Conservation (phyloP, 1,140 invertebrate species). For the Psix sp. region DNA sequence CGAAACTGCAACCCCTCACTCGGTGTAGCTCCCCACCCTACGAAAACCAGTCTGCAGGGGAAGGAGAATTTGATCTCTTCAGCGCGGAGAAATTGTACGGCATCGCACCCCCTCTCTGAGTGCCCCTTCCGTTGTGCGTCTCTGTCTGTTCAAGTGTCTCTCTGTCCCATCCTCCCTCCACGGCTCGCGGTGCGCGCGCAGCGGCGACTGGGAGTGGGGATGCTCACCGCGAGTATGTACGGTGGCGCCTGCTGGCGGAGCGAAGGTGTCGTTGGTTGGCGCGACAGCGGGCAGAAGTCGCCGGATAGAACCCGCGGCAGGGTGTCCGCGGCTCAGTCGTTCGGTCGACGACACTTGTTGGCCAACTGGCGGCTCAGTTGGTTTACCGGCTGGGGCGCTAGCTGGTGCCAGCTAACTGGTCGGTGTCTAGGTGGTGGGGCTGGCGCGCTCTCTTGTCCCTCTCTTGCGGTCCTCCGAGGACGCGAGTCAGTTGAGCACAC, state of each 20-base stretch:
- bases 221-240: slow-evolving; percentile 52
- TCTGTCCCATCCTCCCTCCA: slow-evolving; percentile 14
- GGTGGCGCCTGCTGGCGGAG: slow-evolving; percentile 62
- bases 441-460: slow-evolving; percentile 15
- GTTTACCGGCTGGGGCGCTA: slow-evolving; percentile 11
- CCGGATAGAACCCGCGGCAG: slow-evolving; percentile 41
- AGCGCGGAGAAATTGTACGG: slow-evolving; percentile 30
- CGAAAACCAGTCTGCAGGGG: slow-evolving; percentile 1
- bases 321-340: slow-evolving; percentile 23
- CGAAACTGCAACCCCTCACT: slow-evolving; percentile 35
- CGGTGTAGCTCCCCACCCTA: slow-evolving; percentile 29
- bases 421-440: too few species aligned
- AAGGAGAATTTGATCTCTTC: slow-evolving; percentile 26
- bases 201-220: slow-evolving; percentile 18
- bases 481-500: slow-evolving; percentile 58
- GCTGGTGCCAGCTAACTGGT: slow-evolving; percentile 17
- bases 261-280: slow-evolving; percentile 20
- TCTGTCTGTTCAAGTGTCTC: neutral
- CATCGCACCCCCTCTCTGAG: slow-evolving; percentile 6
- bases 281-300: slow-evolving; percentile 40
- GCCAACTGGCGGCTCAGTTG: slow-evolving; percentile 19
- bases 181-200: slow-evolving; percentile 38
- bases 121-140: slow-evolving; percentile 3
- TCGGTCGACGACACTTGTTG: slow-evolving; percentile 1
- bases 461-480: slow-evolving; percentile 33